Evolutionary conservation across 2,888 invertebrate genomes (phyloP), one percentile per base, ranked within the genome.

Genomic region (Thera obeliscata): DNA sequence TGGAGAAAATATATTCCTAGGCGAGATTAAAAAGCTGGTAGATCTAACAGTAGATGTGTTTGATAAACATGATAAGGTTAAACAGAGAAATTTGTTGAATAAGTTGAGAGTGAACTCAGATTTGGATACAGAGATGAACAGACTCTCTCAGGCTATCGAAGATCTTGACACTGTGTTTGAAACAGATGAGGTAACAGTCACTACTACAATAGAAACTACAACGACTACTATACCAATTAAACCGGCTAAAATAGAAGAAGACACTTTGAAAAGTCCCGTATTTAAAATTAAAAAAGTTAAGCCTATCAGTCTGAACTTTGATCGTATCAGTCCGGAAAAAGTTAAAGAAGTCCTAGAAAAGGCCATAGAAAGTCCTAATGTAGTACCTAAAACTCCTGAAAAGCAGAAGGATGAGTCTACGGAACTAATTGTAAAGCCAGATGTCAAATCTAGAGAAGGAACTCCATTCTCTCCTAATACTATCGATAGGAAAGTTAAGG

Each of bases 1-100:
- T 58, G 94, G 93, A 0, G 93, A 94, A 64, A 93, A 89, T 73
- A 92, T 94, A 58, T 83, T 93, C 1, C 71, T 92, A n/a, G 91
- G 91, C 1, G 94, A 94, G 76, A 76, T 91, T 0, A 92, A 89
- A 66, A 91, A 91, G 64, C 66, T 94, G 1, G 86, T 89, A 1
- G 93, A 94, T 74, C 64, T 87, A 5, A 84, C 85, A 2, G 76
- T 85, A n/a, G 88, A 89, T 55, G 73, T 85, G 0, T 77, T 78
- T 35, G 86, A 90, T 55, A 87, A 80, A 69, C 76, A 75, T 1
- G 88, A 88, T 38, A 86, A 81, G 56, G 87, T 80, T 61, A 82
- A 83, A 2, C 89, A 88, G 59, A 83, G 83, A 56, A 84, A 87
- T 35, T 78, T 81, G 2, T 59, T 87, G 2, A 78, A 81, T 61